These are phyloP conservation scores for Plestiodon gilberti DNA, from an alignment of 2,113 vertebrate genomes.

Conservation along the genomic window DNA sequence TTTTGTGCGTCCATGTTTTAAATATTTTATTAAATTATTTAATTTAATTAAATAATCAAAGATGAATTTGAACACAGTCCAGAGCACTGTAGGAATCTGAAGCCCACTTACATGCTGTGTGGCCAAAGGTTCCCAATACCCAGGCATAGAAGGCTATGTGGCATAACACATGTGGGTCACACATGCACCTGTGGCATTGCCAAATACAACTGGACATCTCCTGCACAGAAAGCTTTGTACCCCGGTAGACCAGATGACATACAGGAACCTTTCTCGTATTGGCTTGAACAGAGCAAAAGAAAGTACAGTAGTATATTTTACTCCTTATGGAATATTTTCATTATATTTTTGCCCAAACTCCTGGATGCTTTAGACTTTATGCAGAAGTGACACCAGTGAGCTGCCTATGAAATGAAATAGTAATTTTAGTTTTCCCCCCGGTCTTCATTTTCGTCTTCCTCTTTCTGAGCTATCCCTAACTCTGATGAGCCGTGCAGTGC, in stretches of 20 bases:
- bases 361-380: background rate
- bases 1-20: constrained; percentile 11
- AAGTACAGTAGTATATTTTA: background rate
- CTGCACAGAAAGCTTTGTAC: background rate
- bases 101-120: background rate
- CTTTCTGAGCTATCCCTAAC: constrained; percentile 24
- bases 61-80: background rate
- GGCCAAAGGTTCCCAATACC: background rate
- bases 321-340: background rate
- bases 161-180: background rate
- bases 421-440: background rate
- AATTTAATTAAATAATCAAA: background rate
- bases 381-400: background rate
- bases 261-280: background rate
- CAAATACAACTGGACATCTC: background rate
- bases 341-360: background rate
- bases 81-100: background rate
- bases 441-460: constrained; percentile 41
- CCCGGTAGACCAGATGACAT: background rate
- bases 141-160: background rate
- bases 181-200: too few species aligned
- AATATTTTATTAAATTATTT: background rate
- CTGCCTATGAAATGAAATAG: background rate
- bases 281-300: background rate
- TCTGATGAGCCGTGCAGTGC: background rate